These are phyloP conservation scores for Papilio polyxenes DNA, from an alignment of 1,140 invertebrate species.

Conservation along the genomic window DNA sequence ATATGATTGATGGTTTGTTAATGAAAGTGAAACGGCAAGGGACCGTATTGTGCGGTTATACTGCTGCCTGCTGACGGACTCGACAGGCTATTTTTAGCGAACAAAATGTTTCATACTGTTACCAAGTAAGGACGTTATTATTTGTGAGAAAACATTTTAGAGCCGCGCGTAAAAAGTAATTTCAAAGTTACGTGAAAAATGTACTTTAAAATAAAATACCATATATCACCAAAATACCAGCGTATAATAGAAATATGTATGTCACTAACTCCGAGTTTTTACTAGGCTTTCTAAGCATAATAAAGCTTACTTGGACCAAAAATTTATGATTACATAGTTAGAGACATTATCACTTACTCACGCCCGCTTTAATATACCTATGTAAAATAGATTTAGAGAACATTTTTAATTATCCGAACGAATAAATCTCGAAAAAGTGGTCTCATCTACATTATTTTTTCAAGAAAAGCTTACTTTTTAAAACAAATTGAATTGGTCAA, in stretches of 20 bases:
- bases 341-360: too few relatives aligned
- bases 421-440: too few relatives aligned
- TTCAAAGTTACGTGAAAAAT: neutral
- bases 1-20: slow-evolving; percentile 56
- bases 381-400: too few relatives aligned
- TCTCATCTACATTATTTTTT: neutral
- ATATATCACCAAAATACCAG: too few relatives aligned
- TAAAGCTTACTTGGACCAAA: neutral
- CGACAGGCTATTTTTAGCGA: slow-evolving; percentile 7
- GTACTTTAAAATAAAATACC: too few relatives aligned
- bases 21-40: slow-evolving; percentile 48
- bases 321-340: neutral
- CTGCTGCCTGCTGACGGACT: neutral
- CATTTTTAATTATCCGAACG: too few relatives aligned
- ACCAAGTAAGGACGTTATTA: neutral
- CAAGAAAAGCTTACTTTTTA: neutral
- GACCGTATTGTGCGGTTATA: slow-evolving; percentile 1
- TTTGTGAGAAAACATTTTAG: neutral
- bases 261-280: too few relatives aligned
- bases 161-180: neutral
- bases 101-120: neutral
- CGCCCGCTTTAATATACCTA: too few relatives aligned
- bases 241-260: too few relatives aligned
- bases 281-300: neutral
- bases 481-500: neutral